Percentiles rank a stretch among this genome's conserved stretches.
These are phyloP conservation scores for Sinocyclocheilus anophthalmus DNA, from an alignment of 2,113 vertebrate species.

Conservation along the genomic window DNA sequence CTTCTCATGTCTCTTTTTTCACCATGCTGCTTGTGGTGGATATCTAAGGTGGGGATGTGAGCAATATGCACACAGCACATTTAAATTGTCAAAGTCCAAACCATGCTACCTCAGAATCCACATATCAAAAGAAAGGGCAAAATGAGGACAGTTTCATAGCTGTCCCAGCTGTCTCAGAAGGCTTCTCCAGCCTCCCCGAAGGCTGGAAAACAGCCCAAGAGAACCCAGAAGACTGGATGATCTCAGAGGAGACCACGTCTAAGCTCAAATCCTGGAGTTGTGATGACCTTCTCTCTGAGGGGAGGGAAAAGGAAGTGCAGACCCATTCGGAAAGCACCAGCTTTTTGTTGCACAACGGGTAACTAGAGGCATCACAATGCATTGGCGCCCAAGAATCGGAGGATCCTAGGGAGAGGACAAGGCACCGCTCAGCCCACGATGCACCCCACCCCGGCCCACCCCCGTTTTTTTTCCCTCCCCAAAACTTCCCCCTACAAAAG, in stretches of 20 bases:
- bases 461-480: too few species aligned
- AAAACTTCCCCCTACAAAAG: too few species aligned
- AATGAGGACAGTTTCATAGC: conserved; percentile 65
- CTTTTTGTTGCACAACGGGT: conserved; percentile 77
- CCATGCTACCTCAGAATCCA: conserved; percentile 78
- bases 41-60: conserved; percentile 87
- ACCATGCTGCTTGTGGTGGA: conserved; percentile 83
- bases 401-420: conserved; percentile 62
- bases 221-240: conserved; percentile 82
- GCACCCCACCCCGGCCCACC: too few species aligned
- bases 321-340: conserved; percentile 81
- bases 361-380: conserved; percentile 64
- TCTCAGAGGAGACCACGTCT: conserved; percentile 70
- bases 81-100: conserved; percentile 78
- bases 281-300: conserved; percentile 81
- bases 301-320: conserved; percentile 68
- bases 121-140: conserved; percentile 70
- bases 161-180: conserved; percentile 71
- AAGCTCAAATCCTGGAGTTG: conserved; percentile 86
- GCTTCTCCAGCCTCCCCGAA: conserved; percentile 78
- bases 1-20: conserved; percentile 82
- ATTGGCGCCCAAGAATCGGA: conserved; percentile 54
- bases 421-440: conserved; percentile 75
- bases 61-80: conserved; percentile 78
- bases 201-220: conserved; percentile 83